Evolutionary conservation across 2,797 vertebrate genomes (phyloP).

Genomic region (Oreochromis mossambicus): DNA sequence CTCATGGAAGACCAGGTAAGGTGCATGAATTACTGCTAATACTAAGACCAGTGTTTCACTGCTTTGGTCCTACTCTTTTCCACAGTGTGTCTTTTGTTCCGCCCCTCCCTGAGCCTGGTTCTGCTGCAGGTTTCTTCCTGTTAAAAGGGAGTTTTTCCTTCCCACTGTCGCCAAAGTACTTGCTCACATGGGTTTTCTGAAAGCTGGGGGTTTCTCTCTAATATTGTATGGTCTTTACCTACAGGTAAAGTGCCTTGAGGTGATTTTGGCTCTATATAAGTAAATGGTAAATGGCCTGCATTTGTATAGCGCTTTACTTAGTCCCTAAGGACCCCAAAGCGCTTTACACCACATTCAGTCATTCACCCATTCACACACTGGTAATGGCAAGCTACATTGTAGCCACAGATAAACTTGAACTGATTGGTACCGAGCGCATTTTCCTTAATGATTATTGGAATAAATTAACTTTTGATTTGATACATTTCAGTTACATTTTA

Average conservation of each 20-base stretch:
- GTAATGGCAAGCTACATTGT: too few relatives aligned
- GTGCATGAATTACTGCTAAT: constrained; percentile 62
- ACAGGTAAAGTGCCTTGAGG: not conserved
- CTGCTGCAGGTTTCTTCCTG: accelerated
- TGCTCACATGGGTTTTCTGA: not conserved
- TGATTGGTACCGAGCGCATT: not conserved
- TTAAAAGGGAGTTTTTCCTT: not conserved
- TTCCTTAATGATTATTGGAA: not conserved
- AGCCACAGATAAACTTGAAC: not conserved
- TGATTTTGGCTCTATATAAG: not conserved
- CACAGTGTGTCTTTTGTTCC: not conserved
- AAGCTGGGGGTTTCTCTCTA: not conserved
- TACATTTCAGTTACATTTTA: not conserved
- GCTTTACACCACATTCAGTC: too few relatives aligned
- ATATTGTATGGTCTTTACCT: not conserved
- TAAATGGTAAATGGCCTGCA: not conserved
- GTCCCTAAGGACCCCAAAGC: too few relatives aligned
- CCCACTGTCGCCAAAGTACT: not conserved
- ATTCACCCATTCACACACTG: too few relatives aligned
- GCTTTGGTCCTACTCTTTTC: not conserved
- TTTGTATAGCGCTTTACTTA: too few relatives aligned
- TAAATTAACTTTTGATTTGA: not conserved
- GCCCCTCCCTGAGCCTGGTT: not conserved
- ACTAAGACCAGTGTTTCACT: not conserved
- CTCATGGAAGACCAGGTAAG: constrained; percentile 99